A percentile compares a stretch with the other conserved stretches of the same genome.
phyloP scores from a whole-genome alignment of 2,797 vertebrate genomes.

The Sebastes taczanowskii region DNA sequence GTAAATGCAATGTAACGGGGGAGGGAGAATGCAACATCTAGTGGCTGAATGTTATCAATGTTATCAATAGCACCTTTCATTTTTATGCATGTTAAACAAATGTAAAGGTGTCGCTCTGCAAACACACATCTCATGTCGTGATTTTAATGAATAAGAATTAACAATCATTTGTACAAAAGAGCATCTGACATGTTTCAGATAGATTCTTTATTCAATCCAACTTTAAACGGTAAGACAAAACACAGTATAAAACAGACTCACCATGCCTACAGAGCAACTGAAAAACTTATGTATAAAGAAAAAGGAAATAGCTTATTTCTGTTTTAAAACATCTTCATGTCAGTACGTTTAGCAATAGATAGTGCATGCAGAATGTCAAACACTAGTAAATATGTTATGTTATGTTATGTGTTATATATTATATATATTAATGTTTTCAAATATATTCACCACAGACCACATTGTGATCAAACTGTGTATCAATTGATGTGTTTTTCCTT shows the following conservation, averaged over 20 bases:
- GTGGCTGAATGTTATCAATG: too few species aligned
- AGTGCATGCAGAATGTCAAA: background rate
- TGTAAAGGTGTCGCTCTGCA: background rate
- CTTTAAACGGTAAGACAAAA: background rate
- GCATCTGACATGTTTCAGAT: background rate
- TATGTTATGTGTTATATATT: too few species aligned
- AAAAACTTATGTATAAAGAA: background rate
- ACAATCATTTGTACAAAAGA: background rate
- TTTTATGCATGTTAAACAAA: background rate
- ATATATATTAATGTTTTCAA: background rate
- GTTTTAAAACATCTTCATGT: background rate
- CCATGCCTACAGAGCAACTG: background rate
- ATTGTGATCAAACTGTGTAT: background rate
- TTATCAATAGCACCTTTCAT: too few species aligned
- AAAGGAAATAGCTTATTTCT: background rate
- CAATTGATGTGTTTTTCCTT: background rate
- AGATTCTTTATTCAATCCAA: slow-evolving; percentile 29
- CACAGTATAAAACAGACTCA: slow-evolving; percentile 25
- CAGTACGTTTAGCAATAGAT: background rate
- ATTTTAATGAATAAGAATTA: background rate
- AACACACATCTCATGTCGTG: background rate
- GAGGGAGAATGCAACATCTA: too few species aligned
- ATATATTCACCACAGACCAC: background rate
- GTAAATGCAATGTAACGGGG: too few species aligned
- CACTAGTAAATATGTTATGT: background rate